Conservation (phyloP, 2,888 invertebrate species). For the Cryptus armator region DNA sequence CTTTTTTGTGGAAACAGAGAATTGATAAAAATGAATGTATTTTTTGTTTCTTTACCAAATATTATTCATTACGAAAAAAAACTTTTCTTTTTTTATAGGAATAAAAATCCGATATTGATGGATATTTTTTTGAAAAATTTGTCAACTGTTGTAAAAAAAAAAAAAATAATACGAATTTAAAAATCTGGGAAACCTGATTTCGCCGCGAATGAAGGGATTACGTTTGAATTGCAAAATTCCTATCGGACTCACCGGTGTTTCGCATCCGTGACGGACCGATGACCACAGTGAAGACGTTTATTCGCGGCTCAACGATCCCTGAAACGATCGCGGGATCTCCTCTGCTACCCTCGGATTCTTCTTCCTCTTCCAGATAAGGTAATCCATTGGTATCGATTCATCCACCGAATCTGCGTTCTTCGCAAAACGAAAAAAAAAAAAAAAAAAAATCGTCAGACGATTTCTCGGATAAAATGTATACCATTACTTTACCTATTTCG, state of each 20-base stretch:
- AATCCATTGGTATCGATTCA: constrained; percentile 52
- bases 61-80: too few species aligned
- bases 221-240: constrained; percentile 12
- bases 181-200: not conserved
- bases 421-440: not conserved
- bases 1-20: too few species aligned
- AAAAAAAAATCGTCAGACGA: not conserved
- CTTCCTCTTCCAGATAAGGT: constrained; percentile 32
- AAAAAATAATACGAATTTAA: not conserved
- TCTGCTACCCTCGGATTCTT: constrained; percentile 43
- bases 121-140: too few species aligned
- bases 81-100: too few species aligned
- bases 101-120: too few species aligned
- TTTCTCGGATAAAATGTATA: not conserved
- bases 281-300: not conserved
- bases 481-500: constrained; percentile 17
- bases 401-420: constrained; percentile 14
- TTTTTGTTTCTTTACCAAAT: too few species aligned
- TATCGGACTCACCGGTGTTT: constrained; percentile 53
- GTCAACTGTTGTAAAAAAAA: not conserved
- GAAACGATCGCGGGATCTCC: not conserved
- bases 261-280: constrained; percentile 27
- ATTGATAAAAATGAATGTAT: too few species aligned
- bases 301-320: constrained; percentile 34
- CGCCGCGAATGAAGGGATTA: not conserved